Evolutionary conservation across 2,797 vertebrate genomes (phyloP).

Genomic region (Nasua narica): DNA sequence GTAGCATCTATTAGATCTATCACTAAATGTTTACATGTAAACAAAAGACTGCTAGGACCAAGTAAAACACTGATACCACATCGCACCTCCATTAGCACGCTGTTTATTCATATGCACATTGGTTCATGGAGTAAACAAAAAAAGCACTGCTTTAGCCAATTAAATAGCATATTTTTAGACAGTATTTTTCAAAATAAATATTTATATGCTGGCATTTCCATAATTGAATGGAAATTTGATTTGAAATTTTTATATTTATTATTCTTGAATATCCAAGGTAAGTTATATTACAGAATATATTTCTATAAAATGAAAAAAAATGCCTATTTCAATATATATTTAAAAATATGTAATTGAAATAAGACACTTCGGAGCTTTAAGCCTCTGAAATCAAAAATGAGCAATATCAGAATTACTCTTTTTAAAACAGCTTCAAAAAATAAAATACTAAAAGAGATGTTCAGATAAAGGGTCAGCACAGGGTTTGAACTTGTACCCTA

Average conservation of each 20-base stretch:
- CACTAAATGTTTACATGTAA: neutral
- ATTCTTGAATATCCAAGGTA: neutral
- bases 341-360: neutral
- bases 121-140: neutral
- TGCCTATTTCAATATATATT: neutral
- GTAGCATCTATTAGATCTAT: neutral
- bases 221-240: neutral
- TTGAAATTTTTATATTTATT: neutral
- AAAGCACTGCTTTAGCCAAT: neutral
- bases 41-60: neutral
- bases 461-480: neutral
- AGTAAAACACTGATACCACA: neutral
- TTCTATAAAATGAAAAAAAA: neutral
- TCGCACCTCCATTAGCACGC: neutral
- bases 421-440: neutral
- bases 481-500: neutral
- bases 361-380: neutral
- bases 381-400: neutral
- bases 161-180: neutral
- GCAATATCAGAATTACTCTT: neutral
- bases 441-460: neutral
- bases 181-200: neutral
- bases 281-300: neutral
- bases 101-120: neutral
- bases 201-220: neutral